Evolutionary conservation across 2,888 invertebrate genomes (phyloP).

Genomic region (Ametastegia equiseti): DNA sequence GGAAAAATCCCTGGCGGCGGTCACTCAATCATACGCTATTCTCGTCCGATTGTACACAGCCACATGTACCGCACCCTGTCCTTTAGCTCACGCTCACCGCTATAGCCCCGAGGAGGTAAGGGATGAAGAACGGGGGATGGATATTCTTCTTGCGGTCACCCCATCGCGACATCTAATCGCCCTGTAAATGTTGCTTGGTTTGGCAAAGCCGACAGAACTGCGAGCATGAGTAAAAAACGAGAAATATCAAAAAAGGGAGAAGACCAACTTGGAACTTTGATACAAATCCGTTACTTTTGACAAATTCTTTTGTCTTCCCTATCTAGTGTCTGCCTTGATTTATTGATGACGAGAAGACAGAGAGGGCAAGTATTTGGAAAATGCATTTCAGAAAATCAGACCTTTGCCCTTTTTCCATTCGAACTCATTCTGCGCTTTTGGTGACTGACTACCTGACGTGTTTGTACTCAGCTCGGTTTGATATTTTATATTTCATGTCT

Average conservation of each 20-base stretch:
- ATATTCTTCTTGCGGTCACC: slow-evolving; percentile 12
- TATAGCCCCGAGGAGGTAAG: slow-evolving; percentile 36
- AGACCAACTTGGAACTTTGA: not conserved
- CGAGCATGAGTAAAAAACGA: not conserved
- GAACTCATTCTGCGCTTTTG: too few species aligned
- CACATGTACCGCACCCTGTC: not conserved
- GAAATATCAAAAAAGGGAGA: slow-evolving; percentile 38
- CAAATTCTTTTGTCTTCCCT: too few species aligned
- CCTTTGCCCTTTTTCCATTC: too few species aligned
- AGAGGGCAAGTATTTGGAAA: not conserved
- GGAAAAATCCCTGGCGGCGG: slow-evolving; percentile 71
- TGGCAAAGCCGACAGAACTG: slow-evolving; percentile 7
- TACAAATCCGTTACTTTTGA: too few species aligned
- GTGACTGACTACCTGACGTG: slow-evolving; percentile 1
- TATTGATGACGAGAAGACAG: too few species aligned
- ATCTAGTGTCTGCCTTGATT: too few species aligned
- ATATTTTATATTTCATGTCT: slow-evolving; percentile 27
- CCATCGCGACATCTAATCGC: slow-evolving; percentile 64
- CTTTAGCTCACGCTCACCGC: not conserved
- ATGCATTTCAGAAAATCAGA: not conserved
- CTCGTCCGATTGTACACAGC: slow-evolving; percentile 63
- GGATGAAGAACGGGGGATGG: slow-evolving; percentile 7
- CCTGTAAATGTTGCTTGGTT: slow-evolving; percentile 57
- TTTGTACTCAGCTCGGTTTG: not conserved
- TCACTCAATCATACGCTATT: slow-evolving; percentile 74